Percentiles rank a stretch among this genome's conserved stretches.
Conservation (phyloP, 2,113 vertebrate genomes). For the Potamarius usumacintae region DNA sequence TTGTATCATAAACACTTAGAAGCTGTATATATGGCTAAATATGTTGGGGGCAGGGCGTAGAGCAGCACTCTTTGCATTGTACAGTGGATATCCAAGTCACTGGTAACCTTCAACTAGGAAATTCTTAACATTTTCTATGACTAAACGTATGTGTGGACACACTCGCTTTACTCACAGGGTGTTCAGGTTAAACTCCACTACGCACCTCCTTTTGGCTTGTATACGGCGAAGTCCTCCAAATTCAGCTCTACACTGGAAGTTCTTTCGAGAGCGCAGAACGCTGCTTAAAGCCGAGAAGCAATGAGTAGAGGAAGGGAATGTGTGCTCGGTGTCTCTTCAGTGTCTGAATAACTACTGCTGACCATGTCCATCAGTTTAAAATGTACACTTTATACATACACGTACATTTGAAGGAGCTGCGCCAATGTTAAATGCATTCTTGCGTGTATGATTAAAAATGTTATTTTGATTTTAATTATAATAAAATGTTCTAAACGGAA, state of each 20-base stretch:
- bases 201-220: conserved; percentile 35
- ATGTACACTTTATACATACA: conserved; percentile 86
- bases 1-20: conserved; percentile 66
- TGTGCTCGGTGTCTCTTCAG: conserved; percentile 56
- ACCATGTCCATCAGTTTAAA: conserved; percentile 64
- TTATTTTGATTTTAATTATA: conserved; percentile 95
- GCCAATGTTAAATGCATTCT: conserved; percentile 86
- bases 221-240: conserved; percentile 15
- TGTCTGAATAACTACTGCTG: conserved; percentile 68
- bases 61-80: conserved; percentile 61
- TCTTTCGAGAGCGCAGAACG: conserved; percentile 27
- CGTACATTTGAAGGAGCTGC: conserved; percentile 91
- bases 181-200: conserved; percentile 32
- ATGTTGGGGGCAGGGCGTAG: conserved; percentile 57
- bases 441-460: conserved; percentile 91
- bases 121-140: conserved; percentile 75
- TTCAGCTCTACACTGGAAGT: conserved; percentile 27
- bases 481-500: conserved; percentile 82
- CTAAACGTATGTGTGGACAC: conserved; percentile 68
- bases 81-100: conserved; percentile 67
- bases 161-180: conserved; percentile 57
- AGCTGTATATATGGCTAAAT: conserved; percentile 73
- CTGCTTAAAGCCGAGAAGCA: conserved; percentile 61
- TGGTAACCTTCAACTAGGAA: conserved; percentile 70
- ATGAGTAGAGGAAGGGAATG: conserved; percentile 22